A percentile compares a stretch with the other conserved stretches of the same genome.
These are phyloP conservation scores for Magallana angulata DNA, from an alignment of 1,140 invertebrate species.

Conservation along the genomic window DNA sequence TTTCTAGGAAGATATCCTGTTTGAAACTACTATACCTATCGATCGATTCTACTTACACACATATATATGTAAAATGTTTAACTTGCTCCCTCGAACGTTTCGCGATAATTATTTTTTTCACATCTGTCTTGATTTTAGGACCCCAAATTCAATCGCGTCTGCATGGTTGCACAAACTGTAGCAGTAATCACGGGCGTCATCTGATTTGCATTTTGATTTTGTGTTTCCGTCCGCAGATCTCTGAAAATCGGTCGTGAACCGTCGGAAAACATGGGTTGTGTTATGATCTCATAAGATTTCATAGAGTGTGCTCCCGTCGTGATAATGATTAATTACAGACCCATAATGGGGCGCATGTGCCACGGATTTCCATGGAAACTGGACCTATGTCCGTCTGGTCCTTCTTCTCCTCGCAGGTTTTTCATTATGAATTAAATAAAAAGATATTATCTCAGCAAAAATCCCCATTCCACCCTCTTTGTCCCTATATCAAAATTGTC, in stretches of 20 bases:
- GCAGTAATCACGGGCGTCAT: conserved; percentile 51
- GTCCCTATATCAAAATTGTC: too few relatives aligned
- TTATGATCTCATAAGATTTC: conserved; percentile 38
- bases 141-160: conserved; percentile 63
- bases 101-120: conserved; percentile 66
- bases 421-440: too few relatives aligned
- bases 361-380: conserved; percentile 19
- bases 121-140: conserved; percentile 61
- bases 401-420: too few relatives aligned
- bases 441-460: too few relatives aligned
- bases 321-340: conserved; percentile 29
- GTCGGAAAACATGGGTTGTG: conserved; percentile 26
- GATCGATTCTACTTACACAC: not conserved
- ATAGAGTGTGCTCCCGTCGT: conserved; percentile 18
- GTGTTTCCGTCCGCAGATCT: conserved; percentile 24
- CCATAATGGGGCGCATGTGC: conserved; percentile 31
- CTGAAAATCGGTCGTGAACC: conserved; percentile 32
- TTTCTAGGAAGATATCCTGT: not conserved
- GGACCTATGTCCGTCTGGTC: not conserved
- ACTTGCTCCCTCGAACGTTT: not conserved
- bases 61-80: not conserved
- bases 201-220: conserved; percentile 57
- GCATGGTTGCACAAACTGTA: conserved; percentile 61
- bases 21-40: not conserved
- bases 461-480: too few relatives aligned